A percentile compares a stretch with the other conserved stretches of the same genome.
These are phyloP conservation scores for Otolemur garnettii DNA, from an alignment of 2,113 vertebrate species.

Conservation along the genomic window DNA sequence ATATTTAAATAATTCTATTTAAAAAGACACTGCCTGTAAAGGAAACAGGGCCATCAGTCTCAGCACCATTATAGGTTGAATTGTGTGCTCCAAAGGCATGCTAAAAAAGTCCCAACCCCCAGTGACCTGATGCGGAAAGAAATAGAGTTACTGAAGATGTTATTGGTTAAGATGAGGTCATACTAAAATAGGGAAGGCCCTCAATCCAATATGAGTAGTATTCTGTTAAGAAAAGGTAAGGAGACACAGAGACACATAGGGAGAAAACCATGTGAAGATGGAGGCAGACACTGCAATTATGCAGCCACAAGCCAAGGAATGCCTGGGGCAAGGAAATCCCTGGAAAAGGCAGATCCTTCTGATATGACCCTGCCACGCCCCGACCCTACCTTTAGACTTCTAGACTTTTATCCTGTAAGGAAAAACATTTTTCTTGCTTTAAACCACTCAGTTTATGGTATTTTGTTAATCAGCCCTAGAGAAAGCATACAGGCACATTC, in stretches of 20 bases:
- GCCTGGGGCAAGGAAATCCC: neutral
- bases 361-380: neutral
- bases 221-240: neutral
- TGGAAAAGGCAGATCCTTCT: neutral
- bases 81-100: neutral
- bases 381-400: neutral
- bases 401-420: neutral
- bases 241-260: neutral
- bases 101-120: neutral
- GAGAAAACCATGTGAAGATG: neutral
- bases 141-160: neutral
- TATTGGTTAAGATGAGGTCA: slow-evolving; percentile 21
- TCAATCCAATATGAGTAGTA: neutral
- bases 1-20: slow-evolving; percentile 33
- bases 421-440: neutral
- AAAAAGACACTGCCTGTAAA: neutral
- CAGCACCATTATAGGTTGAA: neutral
- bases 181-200: neutral
- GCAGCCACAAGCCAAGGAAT: neutral
- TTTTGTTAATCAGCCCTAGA: neutral
- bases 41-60: neutral
- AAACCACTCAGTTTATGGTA: neutral
- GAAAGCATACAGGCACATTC: neutral
- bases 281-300: neutral
- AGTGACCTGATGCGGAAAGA: neutral